Conservation (phyloP, 2,888 invertebrate genomes). For the Tinea pellionella region DNA sequence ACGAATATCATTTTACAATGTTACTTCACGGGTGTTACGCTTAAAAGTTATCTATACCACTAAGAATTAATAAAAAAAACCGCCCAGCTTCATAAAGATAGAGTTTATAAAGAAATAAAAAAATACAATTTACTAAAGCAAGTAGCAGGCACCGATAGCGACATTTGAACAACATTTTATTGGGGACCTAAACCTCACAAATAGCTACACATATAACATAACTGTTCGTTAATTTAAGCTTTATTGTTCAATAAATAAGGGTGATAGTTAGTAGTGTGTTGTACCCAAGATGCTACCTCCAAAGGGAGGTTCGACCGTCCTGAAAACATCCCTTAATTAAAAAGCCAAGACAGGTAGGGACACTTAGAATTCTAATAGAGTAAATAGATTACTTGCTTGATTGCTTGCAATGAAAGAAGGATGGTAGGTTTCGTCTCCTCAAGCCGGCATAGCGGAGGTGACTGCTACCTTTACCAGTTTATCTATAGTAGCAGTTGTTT, state of each 20-base stretch:
- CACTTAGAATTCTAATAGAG: constrained; percentile 40
- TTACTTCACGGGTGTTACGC: too few relatives aligned
- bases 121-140: constrained; percentile 5
- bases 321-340: constrained; percentile 52
- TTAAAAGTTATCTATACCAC: too few relatives aligned
- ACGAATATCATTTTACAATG: too few relatives aligned
- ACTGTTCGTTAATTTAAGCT: background rate
- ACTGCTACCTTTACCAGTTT: too few relatives aligned
- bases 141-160: constrained; percentile 4
- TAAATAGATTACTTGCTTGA: background rate
- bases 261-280: background rate
- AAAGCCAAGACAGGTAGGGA: constrained; percentile 43
- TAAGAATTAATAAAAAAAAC: too few relatives aligned
- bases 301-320: constrained; percentile 3
- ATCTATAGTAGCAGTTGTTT: too few relatives aligned
- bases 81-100: background rate
- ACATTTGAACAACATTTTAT: constrained; percentile 9
- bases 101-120: background rate
- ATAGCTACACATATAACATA: background rate
- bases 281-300: background rate
- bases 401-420: too few relatives aligned
- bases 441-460: too few relatives aligned
- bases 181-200: background rate
- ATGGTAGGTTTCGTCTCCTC: too few relatives aligned
- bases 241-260: background rate